Evolutionary conservation across 1,140 invertebrate species (phyloP), one percentile per base, ranked within the genome.

Genomic region (silkworm (Bombyx mori)): DNA sequence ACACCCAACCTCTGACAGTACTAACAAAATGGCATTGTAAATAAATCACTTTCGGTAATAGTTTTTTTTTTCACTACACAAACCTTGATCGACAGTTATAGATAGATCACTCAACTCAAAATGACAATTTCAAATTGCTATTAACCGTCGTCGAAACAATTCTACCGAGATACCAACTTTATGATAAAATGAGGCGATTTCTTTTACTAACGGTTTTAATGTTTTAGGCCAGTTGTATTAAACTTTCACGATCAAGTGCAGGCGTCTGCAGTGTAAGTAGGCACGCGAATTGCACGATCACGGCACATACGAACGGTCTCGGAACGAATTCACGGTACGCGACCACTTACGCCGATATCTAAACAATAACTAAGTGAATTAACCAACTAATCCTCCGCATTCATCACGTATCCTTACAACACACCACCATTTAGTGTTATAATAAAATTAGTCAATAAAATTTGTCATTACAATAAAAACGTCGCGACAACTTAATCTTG

Each of bases 221-320:
- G 65, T 86, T 86, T 78, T 72, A 79, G 79, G 81, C 73, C 77
- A 82, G 79, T 75, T 69, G 73, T 81, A 77, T 72, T 73, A 77
- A 76, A 84, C 79, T 86, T 86, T 86, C 81, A 83, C 82, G 79
- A 80, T 83, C 73, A 82, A 79, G 73, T 81, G 74, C 71, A 77
- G 66, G 65, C 64, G 68, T 73, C 69, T 74, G 72, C 69, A 63
- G 62, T 68, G 62, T 67, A 51, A 68, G 61, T 65, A 56, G 61
- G 61, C 68, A 72, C 71, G 61, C 65, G 68, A 76, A 66, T 66
- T 65, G 65, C 59, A 61, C 60, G 60, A 67, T 63, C 63, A 60
- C 65, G 62, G 56, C 62, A 67, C 69, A 72, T 61, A 58, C 50
- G 62, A 58, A 58, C 53, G 61, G 58, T 59, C 58, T 59, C 56